A percentile compares a stretch with the other conserved stretches of the same genome.
Conservation (phyloP, 2,113 vertebrate species). For the cattle (Bos taurus) region ARS-UCD2.0 NC_037334.1:88236501-88237000, state of each 20-base stretch:
- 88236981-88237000: background rate
- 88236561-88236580: background rate
- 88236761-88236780: background rate
- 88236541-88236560: background rate
- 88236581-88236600: background rate
- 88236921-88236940: background rate
- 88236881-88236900: background rate
- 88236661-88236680: background rate
- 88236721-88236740: background rate
- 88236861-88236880: background rate
- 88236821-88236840: background rate
- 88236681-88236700: background rate
- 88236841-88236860: background rate
- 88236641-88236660: background rate
- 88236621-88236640: background rate
- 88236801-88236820: background rate
- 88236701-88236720: background rate
- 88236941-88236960: background rate
- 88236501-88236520: background rate
- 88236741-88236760: background rate
- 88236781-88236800: background rate
- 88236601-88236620: background rate
- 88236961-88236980: background rate
- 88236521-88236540: background rate
- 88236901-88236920: background rate